Percentiles rank a stretch among this genome's conserved stretches.
These are phyloP conservation scores for Serrognathus titanus DNA, from an alignment of 2,888 invertebrate species.

Conservation along the genomic window DNA sequence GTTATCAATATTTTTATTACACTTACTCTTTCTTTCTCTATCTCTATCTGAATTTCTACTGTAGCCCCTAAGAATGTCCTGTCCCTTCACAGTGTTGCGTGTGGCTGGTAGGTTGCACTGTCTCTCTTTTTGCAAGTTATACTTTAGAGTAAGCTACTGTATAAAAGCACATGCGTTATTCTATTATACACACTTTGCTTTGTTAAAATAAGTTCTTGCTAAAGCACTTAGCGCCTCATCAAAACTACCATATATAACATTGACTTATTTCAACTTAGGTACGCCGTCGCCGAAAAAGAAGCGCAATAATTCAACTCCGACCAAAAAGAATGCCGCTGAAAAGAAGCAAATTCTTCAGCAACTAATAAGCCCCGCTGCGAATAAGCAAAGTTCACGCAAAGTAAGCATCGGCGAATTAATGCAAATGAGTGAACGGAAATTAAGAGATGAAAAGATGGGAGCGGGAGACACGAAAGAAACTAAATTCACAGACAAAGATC, in stretches of 20 bases:
- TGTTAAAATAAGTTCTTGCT: no score
- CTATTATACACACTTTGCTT: not conserved
- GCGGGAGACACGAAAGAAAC: constrained; percentile 54
- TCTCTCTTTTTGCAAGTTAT: constrained; percentile 9
- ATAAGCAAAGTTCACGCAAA: constrained; percentile 60
- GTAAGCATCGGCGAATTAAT: constrained; percentile 71
- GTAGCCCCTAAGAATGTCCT: constrained; percentile 24
- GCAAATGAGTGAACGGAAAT: constrained; percentile 64
- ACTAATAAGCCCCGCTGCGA: constrained; percentile 66
- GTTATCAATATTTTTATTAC: constrained; percentile 18
- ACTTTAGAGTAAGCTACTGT: not conserved
- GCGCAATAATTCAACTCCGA: constrained; percentile 75
- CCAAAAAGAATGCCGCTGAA: constrained; percentile 69
- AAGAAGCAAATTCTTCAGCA: constrained; percentile 78
- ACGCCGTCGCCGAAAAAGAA: constrained; percentile 76
- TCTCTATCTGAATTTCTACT: constrained; percentile 25
- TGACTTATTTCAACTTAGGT: constrained; percentile 48
- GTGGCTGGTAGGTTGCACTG: constrained; percentile 53
- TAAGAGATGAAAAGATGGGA: constrained; percentile 26
- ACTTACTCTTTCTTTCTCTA: constrained; percentile 23
- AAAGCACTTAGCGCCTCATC: no score
- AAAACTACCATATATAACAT: no score
- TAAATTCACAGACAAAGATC: constrained; percentile 48
- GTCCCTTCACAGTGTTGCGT: constrained; percentile 47
- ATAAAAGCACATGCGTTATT: not conserved